Base-by-base conservation (phyloP, 2,888 invertebrate species). In the Timema podura region DNA sequence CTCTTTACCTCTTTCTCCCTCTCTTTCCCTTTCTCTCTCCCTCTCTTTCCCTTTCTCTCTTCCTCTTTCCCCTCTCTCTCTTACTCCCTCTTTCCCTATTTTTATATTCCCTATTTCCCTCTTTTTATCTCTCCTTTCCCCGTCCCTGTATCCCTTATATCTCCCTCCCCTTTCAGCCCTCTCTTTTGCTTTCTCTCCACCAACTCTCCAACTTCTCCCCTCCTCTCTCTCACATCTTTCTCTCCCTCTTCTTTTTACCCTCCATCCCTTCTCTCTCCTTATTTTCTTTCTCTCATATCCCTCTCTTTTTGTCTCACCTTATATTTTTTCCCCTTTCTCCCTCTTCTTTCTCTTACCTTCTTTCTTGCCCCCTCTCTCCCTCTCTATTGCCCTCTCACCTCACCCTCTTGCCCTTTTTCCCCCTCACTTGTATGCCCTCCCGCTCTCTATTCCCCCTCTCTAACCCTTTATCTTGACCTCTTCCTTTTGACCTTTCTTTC, bases 221-320 rank as follows among this genome's bases (percentile, higher is more conserved):
- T 10, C 5, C 10, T 15, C 15, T 15, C 2, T 5, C 10, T 15
- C 61, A 9, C 15, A 15, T 15, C 15, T 61, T 10, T 61, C 10
- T 15, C 15, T 15, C 2, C 61, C 10, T 15, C 61, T 61, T 15
- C 10, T n/a, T n/a, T 16, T n/a, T 8, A 8, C 15, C 2, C 61
- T 61, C 61, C 16, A 2, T 30, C 10, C 16, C 61, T n/a, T 15
- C 5, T 30, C 30, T 10, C 61, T 11, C 3, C n/a, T 10, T 30
- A 2, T 15, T 61, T 30, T 10, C n/a, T 61, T 15, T 11, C 15
- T 5, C 11, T 2, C 61, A 2, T 15, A 11, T 61, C 15, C 16
- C 61, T 10, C 15, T 61, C n/a, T 61, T n/a, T n/a, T n/a, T n/a
- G 15, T 59, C 61, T 59, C 15, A 9, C 61, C 9, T n/a, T 59